Conservation (phyloP, 2,113 vertebrate genomes). For the Alexandromys fortis region DNA sequence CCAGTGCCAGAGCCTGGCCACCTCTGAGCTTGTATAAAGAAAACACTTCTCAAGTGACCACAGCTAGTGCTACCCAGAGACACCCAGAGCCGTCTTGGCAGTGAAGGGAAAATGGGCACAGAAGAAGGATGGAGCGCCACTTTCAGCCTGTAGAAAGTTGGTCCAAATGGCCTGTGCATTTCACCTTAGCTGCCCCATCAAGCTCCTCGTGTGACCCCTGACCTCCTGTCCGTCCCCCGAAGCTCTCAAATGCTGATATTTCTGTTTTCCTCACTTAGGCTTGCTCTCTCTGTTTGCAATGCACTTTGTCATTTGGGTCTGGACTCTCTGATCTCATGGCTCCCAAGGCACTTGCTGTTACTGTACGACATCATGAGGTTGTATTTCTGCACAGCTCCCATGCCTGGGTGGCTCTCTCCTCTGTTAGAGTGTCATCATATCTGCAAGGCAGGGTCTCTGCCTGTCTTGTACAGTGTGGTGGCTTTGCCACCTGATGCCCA, state of each 20-base stretch:
- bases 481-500: fast-evolving
- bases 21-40: not conserved
- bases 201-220: not conserved
- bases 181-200: not conserved
- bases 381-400: not conserved
- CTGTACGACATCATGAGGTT: not conserved
- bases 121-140: not conserved
- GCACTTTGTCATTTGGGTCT: not conserved
- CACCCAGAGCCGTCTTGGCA: not conserved
- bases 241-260: too few relatives aligned
- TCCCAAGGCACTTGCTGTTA: not conserved
- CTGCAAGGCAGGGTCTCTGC: fast-evolving
- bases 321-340: not conserved
- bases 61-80: not conserved
- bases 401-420: not conserved
- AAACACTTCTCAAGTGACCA: not conserved
- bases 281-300: not conserved
- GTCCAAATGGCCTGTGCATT: not conserved
- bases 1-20: not conserved
- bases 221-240: not conserved
- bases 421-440: not conserved
- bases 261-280: too few relatives aligned
- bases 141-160: not conserved
- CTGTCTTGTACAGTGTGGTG: not conserved
- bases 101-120: not conserved